These are phyloP conservation scores for Apamea anceps DNA, from an alignment of 2,888 invertebrate genomes.

Conservation along the genomic window DNA sequence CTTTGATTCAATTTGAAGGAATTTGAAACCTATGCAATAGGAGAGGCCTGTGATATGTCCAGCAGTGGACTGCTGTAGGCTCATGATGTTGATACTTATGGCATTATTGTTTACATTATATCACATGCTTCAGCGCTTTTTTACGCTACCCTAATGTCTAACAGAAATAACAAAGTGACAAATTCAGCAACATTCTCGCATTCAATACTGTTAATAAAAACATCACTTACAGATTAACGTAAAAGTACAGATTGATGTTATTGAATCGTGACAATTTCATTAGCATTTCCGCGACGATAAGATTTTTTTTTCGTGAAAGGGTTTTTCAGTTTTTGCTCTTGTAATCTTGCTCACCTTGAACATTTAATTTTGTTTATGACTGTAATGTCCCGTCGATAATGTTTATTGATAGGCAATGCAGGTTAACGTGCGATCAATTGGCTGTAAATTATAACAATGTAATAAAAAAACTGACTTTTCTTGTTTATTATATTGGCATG, in stretches of 20 bases:
- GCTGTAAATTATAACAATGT: conserved; percentile 10
- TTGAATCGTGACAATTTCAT: conserved; percentile 24
- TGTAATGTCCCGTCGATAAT: conserved; percentile 18
- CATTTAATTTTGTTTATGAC: conserved; percentile 30
- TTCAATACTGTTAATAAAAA: background rate
- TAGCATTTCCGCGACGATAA: conserved; percentile 10
- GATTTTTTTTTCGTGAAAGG: conserved; percentile 16
- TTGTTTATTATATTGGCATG: background rate
- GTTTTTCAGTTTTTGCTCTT: conserved; percentile 7
- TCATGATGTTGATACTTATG: too few relatives aligned
- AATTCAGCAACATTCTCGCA: background rate
- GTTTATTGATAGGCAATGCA: conserved; percentile 19
- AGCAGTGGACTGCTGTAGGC: too few relatives aligned
- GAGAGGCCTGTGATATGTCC: too few relatives aligned
- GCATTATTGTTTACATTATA: background rate
- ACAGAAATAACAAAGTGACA: background rate
- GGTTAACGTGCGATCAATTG: conserved; percentile 19
- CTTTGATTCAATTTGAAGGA: background rate
- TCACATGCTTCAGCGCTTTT: background rate
- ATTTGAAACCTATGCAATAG: too few relatives aligned
- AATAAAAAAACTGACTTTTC: conserved; percentile 12
- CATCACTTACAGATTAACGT: background rate
- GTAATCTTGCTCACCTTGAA: conserved; percentile 28
- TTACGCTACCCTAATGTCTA: background rate
- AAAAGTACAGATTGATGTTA: background rate